phyloP scores from a whole-genome alignment of 2,113 vertebrate genomes.

The Panthera tigris region DNA sequence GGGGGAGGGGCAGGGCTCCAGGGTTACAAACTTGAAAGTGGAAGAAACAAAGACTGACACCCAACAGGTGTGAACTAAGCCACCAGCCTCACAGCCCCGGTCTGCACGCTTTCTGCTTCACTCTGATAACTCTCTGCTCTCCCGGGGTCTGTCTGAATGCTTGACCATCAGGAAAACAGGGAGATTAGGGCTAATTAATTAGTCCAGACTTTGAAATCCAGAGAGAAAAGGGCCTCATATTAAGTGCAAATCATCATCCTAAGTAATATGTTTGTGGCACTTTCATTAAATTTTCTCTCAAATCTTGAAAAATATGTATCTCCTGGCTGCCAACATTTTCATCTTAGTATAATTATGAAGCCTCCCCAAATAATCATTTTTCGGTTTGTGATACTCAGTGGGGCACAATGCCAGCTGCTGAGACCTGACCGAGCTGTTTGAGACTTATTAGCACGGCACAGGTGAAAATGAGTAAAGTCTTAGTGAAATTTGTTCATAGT shows the following conservation, averaged over 20 bases:
- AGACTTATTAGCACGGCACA: slow-evolving; percentile 47
- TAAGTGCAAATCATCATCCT: slow-evolving; percentile 72
- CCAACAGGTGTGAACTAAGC: slow-evolving; percentile 29
- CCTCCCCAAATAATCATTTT: slow-evolving; percentile 67
- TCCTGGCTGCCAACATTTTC: slow-evolving; percentile 70
- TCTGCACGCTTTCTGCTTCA: not conserved
- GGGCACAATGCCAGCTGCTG: slow-evolving; percentile 54
- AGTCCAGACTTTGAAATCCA: slow-evolving; percentile 70
- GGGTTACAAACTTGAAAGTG: not conserved
- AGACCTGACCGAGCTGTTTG: slow-evolving; percentile 58
- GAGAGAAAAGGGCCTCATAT: slow-evolving; percentile 62
- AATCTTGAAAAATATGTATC: slow-evolving; percentile 58
- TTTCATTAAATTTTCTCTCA: slow-evolving; percentile 73
- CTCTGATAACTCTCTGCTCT: not conserved
- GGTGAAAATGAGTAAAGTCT: slow-evolving; percentile 54
- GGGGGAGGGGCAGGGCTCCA: not conserved
- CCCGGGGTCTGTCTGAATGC: not conserved
- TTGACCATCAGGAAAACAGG: slow-evolving; percentile 68
- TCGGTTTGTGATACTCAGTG: slow-evolving; percentile 26
- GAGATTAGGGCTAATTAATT: slow-evolving; percentile 77
- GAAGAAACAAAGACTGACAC: not conserved
- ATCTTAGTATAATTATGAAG: slow-evolving; percentile 66
- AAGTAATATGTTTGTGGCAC: slow-evolving; percentile 70
- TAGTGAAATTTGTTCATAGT: not conserved
- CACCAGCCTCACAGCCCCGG: too few relatives aligned